Conservation (phyloP, 2,113 vertebrate genomes). For the Passer montanus region DNA sequence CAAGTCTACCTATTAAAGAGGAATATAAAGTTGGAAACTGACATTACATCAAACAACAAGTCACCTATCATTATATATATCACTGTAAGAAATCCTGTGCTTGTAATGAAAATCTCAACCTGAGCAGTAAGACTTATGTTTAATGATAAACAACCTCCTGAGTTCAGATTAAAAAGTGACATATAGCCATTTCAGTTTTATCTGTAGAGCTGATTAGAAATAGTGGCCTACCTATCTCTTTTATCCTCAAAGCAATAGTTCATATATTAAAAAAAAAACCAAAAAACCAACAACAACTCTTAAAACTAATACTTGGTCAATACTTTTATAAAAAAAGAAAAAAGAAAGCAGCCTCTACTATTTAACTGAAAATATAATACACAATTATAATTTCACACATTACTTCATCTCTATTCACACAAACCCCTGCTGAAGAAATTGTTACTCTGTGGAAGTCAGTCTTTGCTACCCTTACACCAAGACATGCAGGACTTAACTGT, state of each 20-base stretch:
- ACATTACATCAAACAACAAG: neutral
- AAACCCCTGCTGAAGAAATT: neutral
- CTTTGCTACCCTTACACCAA: neutral
- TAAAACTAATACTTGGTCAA: neutral
- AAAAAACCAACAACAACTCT: neutral
- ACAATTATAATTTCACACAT: neutral
- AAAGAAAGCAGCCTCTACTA: neutral
- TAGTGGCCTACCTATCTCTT: neutral
- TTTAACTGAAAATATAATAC: neutral
- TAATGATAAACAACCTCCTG: neutral
- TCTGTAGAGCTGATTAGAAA: neutral
- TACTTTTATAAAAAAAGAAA: neutral
- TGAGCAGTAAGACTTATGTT: neutral
- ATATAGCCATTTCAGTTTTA: neutral
- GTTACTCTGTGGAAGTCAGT: neutral
- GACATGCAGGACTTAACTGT: neutral
- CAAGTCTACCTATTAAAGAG: conserved; percentile 85
- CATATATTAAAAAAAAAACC: neutral
- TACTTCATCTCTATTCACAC: neutral
- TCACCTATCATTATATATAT: neutral
- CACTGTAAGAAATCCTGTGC: neutral
- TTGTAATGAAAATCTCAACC: neutral
- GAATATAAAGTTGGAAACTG: conserved; percentile 31
- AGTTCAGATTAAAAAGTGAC: neutral
- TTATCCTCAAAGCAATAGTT: neutral